Percentiles rank a stretch among this genome's conserved stretches.
These are phyloP conservation scores for Sialis lutaria DNA, from an alignment of 2,888 invertebrate species.

Conservation along the genomic window DNA sequence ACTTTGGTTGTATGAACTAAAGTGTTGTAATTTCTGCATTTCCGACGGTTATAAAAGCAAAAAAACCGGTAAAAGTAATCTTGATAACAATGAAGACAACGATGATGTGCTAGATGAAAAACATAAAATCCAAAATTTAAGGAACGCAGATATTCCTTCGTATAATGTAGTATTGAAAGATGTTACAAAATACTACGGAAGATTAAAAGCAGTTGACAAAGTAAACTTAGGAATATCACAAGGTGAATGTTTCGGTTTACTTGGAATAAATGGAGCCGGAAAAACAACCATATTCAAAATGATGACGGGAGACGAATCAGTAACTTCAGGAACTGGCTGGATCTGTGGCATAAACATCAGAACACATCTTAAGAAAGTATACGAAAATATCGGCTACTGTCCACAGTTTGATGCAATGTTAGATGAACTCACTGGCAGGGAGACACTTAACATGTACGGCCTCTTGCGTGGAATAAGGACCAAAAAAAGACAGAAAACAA, in stretches of 20 bases:
- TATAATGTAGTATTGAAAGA: slow-evolving; percentile 41
- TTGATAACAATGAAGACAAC: too few relatives aligned
- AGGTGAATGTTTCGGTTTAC: slow-evolving; percentile 64
- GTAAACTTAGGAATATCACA: slow-evolving; percentile 40
- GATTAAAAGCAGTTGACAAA: slow-evolving; percentile 61
- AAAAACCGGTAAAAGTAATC: too few relatives aligned
- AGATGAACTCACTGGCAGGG: slow-evolving; percentile 41
- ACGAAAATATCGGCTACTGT: slow-evolving; percentile 40
- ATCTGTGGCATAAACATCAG: slow-evolving; percentile 23
- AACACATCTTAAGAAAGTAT: slow-evolving; percentile 34
- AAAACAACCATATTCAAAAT: slow-evolving; percentile 83
- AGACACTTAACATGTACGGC: slow-evolving; percentile 45
- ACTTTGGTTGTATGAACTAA: too few relatives aligned
- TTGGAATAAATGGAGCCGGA: slow-evolving; percentile 76
- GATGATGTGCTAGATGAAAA: too few relatives aligned
- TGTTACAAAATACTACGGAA: slow-evolving; percentile 58
- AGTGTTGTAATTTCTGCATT: too few relatives aligned
- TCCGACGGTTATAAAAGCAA: slow-evolving; percentile 18
- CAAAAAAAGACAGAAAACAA: slow-evolving; percentile 21
- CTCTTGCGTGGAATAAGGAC: slow-evolving; percentile 40
- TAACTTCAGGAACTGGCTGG: slow-evolving; percentile 53
- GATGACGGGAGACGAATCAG: slow-evolving; percentile 66
- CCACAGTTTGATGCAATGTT: slow-evolving; percentile 38
- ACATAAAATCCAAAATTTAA: slow-evolving; percentile 25
- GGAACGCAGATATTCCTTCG: slow-evolving; percentile 19